Evolutionary conservation across 2,888 invertebrate genomes (phyloP).

Genomic region (Formica aserva): DNA sequence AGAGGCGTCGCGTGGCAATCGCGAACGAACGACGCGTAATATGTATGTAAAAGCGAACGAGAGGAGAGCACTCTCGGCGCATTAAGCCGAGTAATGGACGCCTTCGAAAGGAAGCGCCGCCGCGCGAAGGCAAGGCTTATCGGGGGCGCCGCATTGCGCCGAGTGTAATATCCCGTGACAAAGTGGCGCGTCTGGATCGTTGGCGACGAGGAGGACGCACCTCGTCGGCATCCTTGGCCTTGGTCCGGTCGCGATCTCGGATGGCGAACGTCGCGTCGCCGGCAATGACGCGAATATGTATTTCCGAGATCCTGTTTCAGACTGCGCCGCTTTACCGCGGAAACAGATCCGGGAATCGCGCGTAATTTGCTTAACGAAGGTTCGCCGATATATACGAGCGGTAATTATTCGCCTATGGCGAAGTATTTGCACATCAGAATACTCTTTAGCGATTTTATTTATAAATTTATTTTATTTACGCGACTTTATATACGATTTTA

Average conservation of each 20-base stretch:
- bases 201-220: constrained; percentile 64
- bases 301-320: constrained; percentile 17
- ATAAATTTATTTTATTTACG: background rate
- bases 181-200: constrained; percentile 71
- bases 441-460: background rate
- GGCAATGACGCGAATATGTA: constrained; percentile 14
- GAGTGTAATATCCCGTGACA: constrained; percentile 75
- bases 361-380: background rate
- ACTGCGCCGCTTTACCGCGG: background rate
- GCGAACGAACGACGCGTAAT: constrained; percentile 62
- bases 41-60: constrained; percentile 70
- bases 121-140: constrained; percentile 47
- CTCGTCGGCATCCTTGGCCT: constrained; percentile 72
- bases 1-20: constrained; percentile 19
- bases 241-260: constrained; percentile 62
- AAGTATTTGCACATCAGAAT: background rate
- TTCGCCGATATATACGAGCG: background rate
- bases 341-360: background rate
- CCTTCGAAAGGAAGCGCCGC: constrained; percentile 72
- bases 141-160: constrained; percentile 69
- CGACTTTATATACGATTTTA: background rate
- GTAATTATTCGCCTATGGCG: background rate
- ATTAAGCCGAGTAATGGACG: constrained; percentile 78
- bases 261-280: background rate
- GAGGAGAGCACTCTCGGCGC: constrained; percentile 72